phyloP scores from a whole-genome alignment of 2,888 invertebrate genomes.

The Agonopterix alstromeriana region DNA sequence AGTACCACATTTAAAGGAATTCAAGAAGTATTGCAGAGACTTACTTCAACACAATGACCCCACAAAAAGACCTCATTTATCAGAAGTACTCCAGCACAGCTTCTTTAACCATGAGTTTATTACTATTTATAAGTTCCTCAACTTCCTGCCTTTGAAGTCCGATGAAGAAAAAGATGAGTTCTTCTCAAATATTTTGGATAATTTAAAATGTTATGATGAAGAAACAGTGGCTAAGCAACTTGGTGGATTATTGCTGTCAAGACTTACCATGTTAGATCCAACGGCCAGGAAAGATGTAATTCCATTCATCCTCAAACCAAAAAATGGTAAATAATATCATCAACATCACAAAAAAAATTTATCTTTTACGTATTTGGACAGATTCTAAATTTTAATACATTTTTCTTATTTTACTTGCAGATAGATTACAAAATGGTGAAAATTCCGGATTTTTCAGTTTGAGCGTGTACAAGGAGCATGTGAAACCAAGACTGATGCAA shows the following conservation, averaged over 20 bases:
- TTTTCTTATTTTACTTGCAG: slow-evolving; percentile 36
- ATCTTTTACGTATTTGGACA: background rate
- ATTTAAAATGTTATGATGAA: slow-evolving; percentile 85
- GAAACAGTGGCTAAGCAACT: slow-evolving; percentile 89
- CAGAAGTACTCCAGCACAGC: slow-evolving; percentile 81
- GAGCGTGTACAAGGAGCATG: slow-evolving; percentile 81
- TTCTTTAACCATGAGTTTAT: slow-evolving; percentile 93
- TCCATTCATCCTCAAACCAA: slow-evolving; percentile 83
- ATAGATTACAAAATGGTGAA: slow-evolving; percentile 54
- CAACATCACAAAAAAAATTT: no score
- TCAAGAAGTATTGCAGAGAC: slow-evolving; percentile 82
- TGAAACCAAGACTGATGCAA: slow-evolving; percentile 86
- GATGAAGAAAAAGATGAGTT: slow-evolving; percentile 86
- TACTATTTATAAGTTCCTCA: slow-evolving; percentile 87
- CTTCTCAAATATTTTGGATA: slow-evolving; percentile 82
- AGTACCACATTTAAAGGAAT: slow-evolving; percentile 81
- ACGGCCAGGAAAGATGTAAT: slow-evolving; percentile 85
- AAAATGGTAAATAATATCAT: slow-evolving; percentile 75
- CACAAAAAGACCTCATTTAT: slow-evolving; percentile 80
- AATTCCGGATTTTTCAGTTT: slow-evolving; percentile 80
- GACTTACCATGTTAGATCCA: slow-evolving; percentile 89
- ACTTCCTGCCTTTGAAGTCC: slow-evolving; percentile 87
- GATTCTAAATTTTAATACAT: background rate
- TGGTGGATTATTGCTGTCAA: slow-evolving; percentile 85
- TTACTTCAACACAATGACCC: slow-evolving; percentile 82